These are phyloP conservation scores for Chelonia mydas DNA, from an alignment of 2,797 vertebrate species.

Conservation along the genomic window DNA sequence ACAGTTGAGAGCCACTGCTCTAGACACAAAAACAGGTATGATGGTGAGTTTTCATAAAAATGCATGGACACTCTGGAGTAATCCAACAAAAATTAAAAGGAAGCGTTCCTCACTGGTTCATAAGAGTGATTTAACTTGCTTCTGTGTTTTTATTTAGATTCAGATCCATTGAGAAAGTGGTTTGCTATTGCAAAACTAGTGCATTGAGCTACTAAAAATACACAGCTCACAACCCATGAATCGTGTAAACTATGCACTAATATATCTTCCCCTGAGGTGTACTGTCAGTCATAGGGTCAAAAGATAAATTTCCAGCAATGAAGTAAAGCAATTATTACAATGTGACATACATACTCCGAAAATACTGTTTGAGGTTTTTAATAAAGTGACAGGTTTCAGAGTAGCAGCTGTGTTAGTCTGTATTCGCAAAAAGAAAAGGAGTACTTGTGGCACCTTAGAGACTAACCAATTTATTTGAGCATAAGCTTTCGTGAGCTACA, in stretches of 20 bases:
- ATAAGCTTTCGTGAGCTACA: too few species aligned
- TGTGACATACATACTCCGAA: neutral
- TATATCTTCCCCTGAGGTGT: neutral
- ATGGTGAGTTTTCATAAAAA: neutral
- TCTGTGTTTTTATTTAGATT: neutral
- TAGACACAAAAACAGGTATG: too few species aligned
- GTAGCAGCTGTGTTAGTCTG: too few species aligned
- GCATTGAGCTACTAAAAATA: neutral
- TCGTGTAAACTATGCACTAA: neutral
- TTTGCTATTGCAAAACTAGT: neutral
- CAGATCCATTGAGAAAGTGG: neutral
- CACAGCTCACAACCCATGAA: neutral
- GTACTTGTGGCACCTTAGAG: too few species aligned
- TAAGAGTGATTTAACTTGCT: neutral
- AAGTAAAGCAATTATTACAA: neutral
- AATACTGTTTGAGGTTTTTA: neutral
- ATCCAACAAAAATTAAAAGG: neutral
- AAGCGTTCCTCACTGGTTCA: neutral
- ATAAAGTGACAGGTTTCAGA: neutral
- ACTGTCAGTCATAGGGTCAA: neutral
- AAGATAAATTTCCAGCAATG: neutral
- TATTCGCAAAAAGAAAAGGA: too few species aligned
- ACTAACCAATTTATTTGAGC: too few species aligned
- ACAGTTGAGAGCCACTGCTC: too few species aligned
- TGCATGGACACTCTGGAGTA: neutral